Evolutionary conservation across 2,113 vertebrate species (phyloP).

Genomic region (Aegotheles bennettii): DNA sequence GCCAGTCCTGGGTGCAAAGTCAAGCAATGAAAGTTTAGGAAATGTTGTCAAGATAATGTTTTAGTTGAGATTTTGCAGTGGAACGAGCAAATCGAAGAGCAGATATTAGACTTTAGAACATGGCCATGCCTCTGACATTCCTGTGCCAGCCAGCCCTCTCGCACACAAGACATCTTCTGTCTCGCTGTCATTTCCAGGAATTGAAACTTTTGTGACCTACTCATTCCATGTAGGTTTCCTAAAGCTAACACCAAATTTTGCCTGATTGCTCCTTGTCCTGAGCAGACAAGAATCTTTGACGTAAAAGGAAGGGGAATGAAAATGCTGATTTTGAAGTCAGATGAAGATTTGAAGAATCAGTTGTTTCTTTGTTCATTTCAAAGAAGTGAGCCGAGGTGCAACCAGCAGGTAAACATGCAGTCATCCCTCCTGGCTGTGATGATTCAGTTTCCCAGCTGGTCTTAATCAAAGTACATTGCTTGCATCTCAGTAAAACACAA

Average conservation of each 20-base stretch:
- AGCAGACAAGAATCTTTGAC: not conserved
- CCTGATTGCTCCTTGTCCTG: not conserved
- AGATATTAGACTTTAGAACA: not conserved
- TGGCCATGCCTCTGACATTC: not conserved
- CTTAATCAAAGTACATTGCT: not conserved
- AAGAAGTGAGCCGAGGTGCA: not conserved
- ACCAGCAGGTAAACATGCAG: not conserved
- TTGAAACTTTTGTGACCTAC: not conserved
- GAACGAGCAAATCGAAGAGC: not conserved
- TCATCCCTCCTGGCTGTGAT: not conserved
- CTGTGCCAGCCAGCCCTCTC: not conserved
- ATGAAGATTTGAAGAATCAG: not conserved
- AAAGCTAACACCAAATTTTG: not conserved
- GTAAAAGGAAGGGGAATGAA: not conserved
- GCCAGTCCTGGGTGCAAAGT: not conserved
- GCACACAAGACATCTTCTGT: not conserved
- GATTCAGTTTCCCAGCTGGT: not conserved
- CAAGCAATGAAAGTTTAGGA: not conserved
- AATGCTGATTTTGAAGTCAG: not conserved
- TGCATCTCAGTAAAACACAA: not conserved
- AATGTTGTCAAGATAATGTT: not conserved
- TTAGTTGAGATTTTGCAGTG: not conserved
- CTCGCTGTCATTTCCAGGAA: not conserved
- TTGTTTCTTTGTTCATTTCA: not conserved
- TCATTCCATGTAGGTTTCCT: not conserved